Conservation (phyloP, 2,888 invertebrate species). For the Chaitophorus viminalis region DNA sequence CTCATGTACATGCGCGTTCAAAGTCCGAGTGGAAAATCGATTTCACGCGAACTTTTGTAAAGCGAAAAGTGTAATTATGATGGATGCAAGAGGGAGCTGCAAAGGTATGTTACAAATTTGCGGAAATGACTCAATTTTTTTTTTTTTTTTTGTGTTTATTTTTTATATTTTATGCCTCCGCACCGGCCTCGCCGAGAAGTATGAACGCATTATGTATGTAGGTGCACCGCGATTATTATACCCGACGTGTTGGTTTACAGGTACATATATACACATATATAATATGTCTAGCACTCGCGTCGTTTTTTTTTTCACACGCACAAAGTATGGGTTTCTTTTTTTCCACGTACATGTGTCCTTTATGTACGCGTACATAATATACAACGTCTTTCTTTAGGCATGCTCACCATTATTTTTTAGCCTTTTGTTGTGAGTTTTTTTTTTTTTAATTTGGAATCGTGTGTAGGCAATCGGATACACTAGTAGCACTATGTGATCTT, state of each 20-base stretch:
- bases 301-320: not conserved
- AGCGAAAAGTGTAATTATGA: constrained; percentile 46
- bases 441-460: too few relatives aligned
- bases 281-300: not conserved
- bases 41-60: constrained; percentile 46
- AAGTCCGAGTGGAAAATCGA: constrained; percentile 48
- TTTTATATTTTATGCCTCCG: not conserved
- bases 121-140: constrained; percentile 11
- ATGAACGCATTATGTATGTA: not conserved
- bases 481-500: too few relatives aligned
- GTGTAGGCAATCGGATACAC: too few relatives aligned
- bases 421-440: too few relatives aligned
- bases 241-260: not conserved
- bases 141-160: not conserved
- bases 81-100: not conserved
- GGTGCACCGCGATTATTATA: not conserved
- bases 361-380: too few relatives aligned
- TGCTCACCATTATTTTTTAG: too few relatives aligned
- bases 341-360: too few relatives aligned
- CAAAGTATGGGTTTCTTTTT: too few relatives aligned
- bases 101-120: not conserved
- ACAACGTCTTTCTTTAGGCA: too few relatives aligned
- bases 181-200: not conserved
- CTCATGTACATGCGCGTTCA: too few relatives aligned
- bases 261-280: not conserved